Conservation (phyloP, 1,140 invertebrate species). For the Bombyx mori region ASM3026992v2 NC_085125.1:5080001-5080500, state of each 20-base stretch:
- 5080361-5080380: conserved; percentile 42
- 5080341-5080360: conserved; percentile 28
- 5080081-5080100: too few species aligned
- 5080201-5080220: conserved; percentile 24
- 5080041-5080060: too few species aligned
- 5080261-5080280: conserved; percentile 23
- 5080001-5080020: too few species aligned
- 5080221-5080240: conserved; percentile 36
- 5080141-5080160: neutral
- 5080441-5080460: too few species aligned
- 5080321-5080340: conserved; percentile 28
- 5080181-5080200: conserved; percentile 8
- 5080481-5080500: too few species aligned
- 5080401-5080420: conserved; percentile 18
- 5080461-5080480: too few species aligned
- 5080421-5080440: neutral
- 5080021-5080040: too few species aligned
- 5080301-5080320: conserved; percentile 2
- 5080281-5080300: conserved; percentile 23
- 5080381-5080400: conserved; percentile 20
- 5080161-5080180: neutral
- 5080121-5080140: too few species aligned
- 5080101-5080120: too few species aligned
- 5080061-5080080: too few species aligned
- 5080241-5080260: conserved; percentile 34